Evolutionary conservation across 2,888 invertebrate genomes (phyloP), one percentile per base, ranked within the genome.

Genomic region (Athalia rosae): DNA sequence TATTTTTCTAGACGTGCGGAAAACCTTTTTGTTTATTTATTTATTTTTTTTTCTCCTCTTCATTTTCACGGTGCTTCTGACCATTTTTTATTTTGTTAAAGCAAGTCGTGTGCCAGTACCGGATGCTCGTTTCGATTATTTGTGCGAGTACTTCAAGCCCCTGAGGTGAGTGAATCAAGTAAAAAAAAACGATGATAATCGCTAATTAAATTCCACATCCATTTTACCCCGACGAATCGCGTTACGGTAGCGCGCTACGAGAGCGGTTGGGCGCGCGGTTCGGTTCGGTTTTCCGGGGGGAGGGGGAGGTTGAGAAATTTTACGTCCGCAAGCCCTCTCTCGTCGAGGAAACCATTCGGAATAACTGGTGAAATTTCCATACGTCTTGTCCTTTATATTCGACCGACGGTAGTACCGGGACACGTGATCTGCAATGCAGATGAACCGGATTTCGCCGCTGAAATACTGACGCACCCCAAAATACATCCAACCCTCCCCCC

Each of bases 71-170:
- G 47, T 71, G 71, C 58, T 56, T 74, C 61, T 74, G 61, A 74
- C 74, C 74, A 74, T 66, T 73, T 84, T 84, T 28, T 28, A 79
- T 88, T 88, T 88, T 83, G 87, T 87, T 87, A 78, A 86, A 88
- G 91, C 93, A 97, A 95, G 97, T 95, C 95, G 99, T 88, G 99
- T 99, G 86, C 98, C 99, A 47, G 99, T 99, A 6, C 99, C 99
- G 3, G 99, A 99, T 91, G 93, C 94, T 76, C 93, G 99, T 85
- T 99, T 93, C 90, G 98, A 99, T 87, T 99, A 94, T 90, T 93
- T 99, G 59, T 96, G 96, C 90, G 95, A 99, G 82, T 97, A 94
- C 89, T 98, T 96, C 91, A 98, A 99, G 90, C 99, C 99, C 80
- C 92, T 91, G 74, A 99, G 98, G 98, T 98, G 91, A 92, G 71